Evolutionary conservation across 2,113 vertebrate genomes (phyloP), one percentile per base, ranked within the genome.

Genomic region (Psophia crepitans): DNA sequence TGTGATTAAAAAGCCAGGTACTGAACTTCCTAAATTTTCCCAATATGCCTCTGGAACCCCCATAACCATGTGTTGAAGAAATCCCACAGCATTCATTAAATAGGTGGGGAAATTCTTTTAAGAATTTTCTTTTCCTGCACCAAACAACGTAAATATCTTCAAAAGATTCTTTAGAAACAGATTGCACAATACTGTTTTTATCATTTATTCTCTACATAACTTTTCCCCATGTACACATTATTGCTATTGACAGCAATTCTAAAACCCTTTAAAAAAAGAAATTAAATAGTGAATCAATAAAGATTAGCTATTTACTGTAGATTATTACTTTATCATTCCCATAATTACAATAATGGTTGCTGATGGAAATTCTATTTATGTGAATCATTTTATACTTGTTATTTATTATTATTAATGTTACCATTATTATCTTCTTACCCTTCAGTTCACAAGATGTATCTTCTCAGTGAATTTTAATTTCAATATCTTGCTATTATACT

Each of bases 401-500:
- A 99, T 99, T 99, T 99, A 99, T 98, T 98, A 98, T 98, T 97
- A 97, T 98, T 98, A 98, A 98, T 98, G 97, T 98, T 97, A 97
- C 97, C 97, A 98, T 98, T 98, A 98, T 99, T 99, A 98, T 98
- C 98, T 98, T 97, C 97, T 97, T 98, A 98, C 97, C 97, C 98
- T 98, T 99, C 98, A 97, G 97, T 98, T 98, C 98, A 98, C 98
- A 97, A 98, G 97, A 99, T 98, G 98, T 98, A 98, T 99, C 97
- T 97, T 98, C 98, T 98, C 97, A 97, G 98, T 98, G 98, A 98
- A 99, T 99, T 99, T 99, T 99, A 99, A 99, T 99, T 99, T 98
- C 96, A 97, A 96, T 97, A 98, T 98, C 94, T 98, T 98, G 98
- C 98, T 98, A 98, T 99, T 99, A 99, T 98, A 98, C 89, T 98